These are phyloP conservation scores for Ladona fulva DNA, from an alignment of 1,140 invertebrate genomes.

Conservation along the genomic window DNA sequence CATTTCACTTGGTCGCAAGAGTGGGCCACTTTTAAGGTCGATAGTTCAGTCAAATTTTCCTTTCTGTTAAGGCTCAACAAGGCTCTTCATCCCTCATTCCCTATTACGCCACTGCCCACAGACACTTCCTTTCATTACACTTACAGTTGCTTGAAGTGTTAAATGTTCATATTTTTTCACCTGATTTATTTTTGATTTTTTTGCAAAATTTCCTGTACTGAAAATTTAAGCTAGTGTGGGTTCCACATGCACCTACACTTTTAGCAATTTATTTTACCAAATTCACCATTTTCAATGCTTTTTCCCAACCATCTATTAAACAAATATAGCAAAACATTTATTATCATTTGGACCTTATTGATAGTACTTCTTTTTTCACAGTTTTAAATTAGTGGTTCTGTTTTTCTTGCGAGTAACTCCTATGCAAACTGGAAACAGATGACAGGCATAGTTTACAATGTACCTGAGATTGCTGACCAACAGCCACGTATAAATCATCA, in stretches of 20 bases:
- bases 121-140: background rate
- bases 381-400: background rate
- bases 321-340: constrained; percentile 10
- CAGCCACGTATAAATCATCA: background rate
- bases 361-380: constrained; percentile 1
- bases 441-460: constrained; percentile 5
- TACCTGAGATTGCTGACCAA: background rate
- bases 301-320: constrained; percentile 2
- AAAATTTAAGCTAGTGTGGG: background rate
- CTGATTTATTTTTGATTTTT: background rate
- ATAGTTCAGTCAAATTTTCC: background rate
- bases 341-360: constrained; percentile 7
- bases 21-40: background rate
- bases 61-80: background rate
- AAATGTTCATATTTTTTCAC: background rate
- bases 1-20: background rate
- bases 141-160: background rate
- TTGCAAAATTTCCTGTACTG: background rate
- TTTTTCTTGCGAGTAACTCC: background rate
- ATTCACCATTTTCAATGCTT: background rate
- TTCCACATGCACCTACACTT: background rate
- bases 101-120: background rate
- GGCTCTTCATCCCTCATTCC: background rate
- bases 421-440: background rate
- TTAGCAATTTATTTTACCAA: background rate